Conservation (phyloP, 2,797 vertebrate species). For the Erithacus rubecula region DNA sequence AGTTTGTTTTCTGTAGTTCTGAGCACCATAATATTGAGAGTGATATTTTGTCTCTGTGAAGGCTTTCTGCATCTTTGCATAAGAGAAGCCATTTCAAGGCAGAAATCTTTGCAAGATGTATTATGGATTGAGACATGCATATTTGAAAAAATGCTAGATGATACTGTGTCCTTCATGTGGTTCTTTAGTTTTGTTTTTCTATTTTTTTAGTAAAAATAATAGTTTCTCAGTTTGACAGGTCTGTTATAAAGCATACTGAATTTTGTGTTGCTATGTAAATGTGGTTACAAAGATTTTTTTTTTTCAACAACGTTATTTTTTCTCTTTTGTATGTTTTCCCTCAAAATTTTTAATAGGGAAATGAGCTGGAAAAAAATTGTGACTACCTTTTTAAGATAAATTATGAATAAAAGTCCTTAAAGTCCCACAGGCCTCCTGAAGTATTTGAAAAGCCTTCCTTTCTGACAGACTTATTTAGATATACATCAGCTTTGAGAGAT, state of each 20-base stretch:
- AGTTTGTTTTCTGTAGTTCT: background rate
- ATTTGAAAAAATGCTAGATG: background rate
- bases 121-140: background rate
- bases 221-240: background rate
- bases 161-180: background rate
- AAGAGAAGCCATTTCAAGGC: background rate
- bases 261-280: background rate
- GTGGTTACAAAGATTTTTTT: background rate
- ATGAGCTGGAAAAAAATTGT: background rate
- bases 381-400: background rate
- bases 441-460: background rate
- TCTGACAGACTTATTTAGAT: background rate
- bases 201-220: background rate
- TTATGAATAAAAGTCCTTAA: background rate
- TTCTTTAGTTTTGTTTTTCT: background rate
- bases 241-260: background rate
- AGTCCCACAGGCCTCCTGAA: background rate
- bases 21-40: background rate
- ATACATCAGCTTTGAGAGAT: background rate
- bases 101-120: background rate
- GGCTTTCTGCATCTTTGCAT: background rate
- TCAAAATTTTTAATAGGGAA: background rate
- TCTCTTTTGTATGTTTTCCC: background rate
- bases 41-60: background rate
- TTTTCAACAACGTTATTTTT: background rate